phyloP scores from a whole-genome alignment of 2,113 vertebrate species.

The Melanerpes aurifrons region DNA sequence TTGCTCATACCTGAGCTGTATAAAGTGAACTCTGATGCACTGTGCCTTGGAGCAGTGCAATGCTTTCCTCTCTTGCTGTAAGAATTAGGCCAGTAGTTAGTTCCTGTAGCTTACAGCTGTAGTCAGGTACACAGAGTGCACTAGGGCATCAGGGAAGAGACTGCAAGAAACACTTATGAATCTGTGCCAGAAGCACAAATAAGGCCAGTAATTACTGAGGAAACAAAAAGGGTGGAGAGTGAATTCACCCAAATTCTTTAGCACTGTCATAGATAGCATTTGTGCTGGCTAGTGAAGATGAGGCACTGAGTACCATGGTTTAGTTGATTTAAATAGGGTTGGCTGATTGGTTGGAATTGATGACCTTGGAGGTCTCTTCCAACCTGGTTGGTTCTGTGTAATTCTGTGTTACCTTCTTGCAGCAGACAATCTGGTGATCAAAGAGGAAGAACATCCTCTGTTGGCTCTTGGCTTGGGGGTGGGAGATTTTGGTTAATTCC shows the following conservation, averaged over 20 bases:
- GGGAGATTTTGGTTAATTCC: conserved; percentile 90
- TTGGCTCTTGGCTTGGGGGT: conserved; percentile 92
- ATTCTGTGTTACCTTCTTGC: conserved; percentile 88
- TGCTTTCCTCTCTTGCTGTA: neutral
- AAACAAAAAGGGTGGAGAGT: neutral
- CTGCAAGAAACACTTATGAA: neutral
- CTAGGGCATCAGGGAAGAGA: neutral
- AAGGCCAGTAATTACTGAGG: neutral
- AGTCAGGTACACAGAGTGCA: neutral
- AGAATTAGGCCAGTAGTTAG: neutral
- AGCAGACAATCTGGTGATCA: conserved; percentile 95
- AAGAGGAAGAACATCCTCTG: conserved; percentile 97
- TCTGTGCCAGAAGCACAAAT: neutral
- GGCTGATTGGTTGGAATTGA: too few relatives aligned
- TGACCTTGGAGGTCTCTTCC: too few relatives aligned
- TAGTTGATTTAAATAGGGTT: too few relatives aligned
- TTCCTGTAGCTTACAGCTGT: neutral
- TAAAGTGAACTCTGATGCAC: neutral
- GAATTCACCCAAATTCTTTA: neutral
- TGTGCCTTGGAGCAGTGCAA: neutral
- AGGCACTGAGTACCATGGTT: too few relatives aligned
- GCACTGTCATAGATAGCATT: neutral
- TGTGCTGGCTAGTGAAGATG: too few relatives aligned
- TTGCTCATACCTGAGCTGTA: neutral
- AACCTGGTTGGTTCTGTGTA: too few relatives aligned